A percentile compares a stretch with the other conserved stretches of the same genome.
phyloP scores from a whole-genome alignment of 1,140 invertebrate genomes.

The Gryllus bimaculatus region DNA sequence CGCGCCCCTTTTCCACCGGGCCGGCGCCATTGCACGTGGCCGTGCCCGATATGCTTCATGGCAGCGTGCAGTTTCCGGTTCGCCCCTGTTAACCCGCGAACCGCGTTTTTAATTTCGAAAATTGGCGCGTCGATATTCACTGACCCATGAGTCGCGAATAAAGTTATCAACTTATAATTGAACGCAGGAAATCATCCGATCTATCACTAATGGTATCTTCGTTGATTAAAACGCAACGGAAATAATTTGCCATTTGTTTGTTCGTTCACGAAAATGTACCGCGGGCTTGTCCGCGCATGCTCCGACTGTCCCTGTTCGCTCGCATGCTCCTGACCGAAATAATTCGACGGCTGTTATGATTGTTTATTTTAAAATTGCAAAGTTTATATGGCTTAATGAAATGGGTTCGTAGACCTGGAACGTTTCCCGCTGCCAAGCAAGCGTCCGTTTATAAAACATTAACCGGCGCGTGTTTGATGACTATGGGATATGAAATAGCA shows the following conservation, averaged over 20 bases:
- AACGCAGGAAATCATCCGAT: conserved; percentile 3
- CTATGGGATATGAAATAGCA: background rate
- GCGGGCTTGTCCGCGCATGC: background rate
- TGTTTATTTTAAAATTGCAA: background rate
- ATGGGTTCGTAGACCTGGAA: no score
- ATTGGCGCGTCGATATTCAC: background rate
- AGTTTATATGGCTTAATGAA: background rate
- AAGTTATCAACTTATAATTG: conserved; percentile 2
- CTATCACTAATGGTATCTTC: background rate
- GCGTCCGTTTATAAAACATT: no score
- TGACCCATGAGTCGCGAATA: background rate
- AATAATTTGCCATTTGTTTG: background rate
- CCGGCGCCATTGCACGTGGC: background rate
- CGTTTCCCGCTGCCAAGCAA: no score
- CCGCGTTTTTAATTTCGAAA: conserved; percentile 1
- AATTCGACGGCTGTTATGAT: background rate
- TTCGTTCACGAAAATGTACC: background rate
- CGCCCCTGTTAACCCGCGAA: background rate
- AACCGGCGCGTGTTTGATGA: background rate
- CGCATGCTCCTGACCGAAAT: background rate
- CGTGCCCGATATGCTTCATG: background rate
- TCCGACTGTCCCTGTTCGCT: background rate
- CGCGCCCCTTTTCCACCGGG: background rate
- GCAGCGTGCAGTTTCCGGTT: background rate
- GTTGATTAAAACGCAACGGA: conserved; percentile 4